phyloP scores from a whole-genome alignment of 2,797 vertebrate genomes.

The Cyclura pinguis region DNA sequence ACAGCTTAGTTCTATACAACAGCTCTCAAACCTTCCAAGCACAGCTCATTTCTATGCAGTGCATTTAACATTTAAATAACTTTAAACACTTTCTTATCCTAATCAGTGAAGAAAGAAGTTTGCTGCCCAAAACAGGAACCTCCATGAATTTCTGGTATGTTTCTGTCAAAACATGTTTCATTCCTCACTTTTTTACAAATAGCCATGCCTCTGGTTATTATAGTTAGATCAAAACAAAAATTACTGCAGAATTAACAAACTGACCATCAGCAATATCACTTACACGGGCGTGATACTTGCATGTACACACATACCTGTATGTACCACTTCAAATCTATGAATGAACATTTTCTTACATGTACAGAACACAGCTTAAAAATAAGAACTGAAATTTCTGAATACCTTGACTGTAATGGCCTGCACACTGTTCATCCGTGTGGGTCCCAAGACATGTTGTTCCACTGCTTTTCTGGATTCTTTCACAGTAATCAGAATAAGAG shows the following conservation, averaged over 20 bases:
- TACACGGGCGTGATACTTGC: background rate
- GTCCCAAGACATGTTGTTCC: conserved; percentile 75
- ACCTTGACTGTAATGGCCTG: conserved; percentile 85
- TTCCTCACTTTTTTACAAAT: background rate
- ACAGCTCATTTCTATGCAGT: background rate
- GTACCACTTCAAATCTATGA: background rate
- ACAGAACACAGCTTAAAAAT: background rate
- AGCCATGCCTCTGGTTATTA: no score
- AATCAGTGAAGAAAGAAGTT: background rate
- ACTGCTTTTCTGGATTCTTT: conserved; percentile 81
- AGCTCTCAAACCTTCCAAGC: background rate
- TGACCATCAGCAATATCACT: no score
- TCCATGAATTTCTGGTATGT: no score
- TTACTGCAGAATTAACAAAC: background rate
- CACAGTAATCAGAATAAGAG: conserved; percentile 81
- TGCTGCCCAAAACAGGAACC: no score
- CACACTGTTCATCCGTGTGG: conserved; percentile 77
- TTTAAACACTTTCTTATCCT: background rate
- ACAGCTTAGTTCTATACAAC: background rate
- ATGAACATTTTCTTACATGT: background rate
- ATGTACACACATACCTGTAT: background rate
- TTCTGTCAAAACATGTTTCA: background rate
- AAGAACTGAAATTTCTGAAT: conserved; percentile 36
- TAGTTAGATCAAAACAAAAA: background rate
- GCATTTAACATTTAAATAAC: background rate